Evolutionary conservation across 2,888 invertebrate genomes (phyloP).

Genomic region (Sinodicranocentrus sp.): DNA sequence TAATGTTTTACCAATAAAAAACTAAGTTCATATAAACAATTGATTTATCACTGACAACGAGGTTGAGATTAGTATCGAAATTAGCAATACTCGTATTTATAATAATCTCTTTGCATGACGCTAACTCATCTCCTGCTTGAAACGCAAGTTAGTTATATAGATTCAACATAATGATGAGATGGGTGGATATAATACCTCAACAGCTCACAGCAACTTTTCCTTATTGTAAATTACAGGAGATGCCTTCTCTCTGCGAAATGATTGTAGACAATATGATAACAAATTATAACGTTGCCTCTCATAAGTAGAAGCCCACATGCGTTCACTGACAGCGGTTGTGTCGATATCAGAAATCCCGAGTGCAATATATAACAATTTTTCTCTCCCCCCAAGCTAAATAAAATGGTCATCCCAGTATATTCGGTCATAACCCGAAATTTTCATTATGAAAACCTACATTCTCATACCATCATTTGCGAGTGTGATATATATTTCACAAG

Average conservation of each 20-base stretch:
- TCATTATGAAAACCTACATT: slow-evolving; percentile 28
- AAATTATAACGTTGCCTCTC: slow-evolving; percentile 53
- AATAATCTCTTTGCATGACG: too few relatives aligned
- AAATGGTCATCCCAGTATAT: background rate
- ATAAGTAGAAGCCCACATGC: slow-evolving; percentile 55
- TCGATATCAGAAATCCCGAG: slow-evolving; percentile 54
- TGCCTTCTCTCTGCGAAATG: slow-evolving; percentile 24
- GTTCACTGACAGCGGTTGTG: slow-evolving; percentile 50
- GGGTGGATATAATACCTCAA: slow-evolving; percentile 27
- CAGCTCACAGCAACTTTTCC: too few relatives aligned
- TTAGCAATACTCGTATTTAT: too few relatives aligned
- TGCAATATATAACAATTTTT: slow-evolving; percentile 37
- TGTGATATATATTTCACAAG: slow-evolving; percentile 21
- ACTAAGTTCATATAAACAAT: too few relatives aligned
- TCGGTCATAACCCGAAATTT: slow-evolving; percentile 2
- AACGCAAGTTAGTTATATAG: background rate
- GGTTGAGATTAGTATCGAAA: too few relatives aligned
- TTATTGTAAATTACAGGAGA: slow-evolving; percentile 19
- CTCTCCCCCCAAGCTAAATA: slow-evolving; percentile 26
- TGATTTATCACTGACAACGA: too few relatives aligned
- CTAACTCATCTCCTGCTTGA: too few relatives aligned
- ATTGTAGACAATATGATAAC: slow-evolving; percentile 47
- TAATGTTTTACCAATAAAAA: too few relatives aligned
- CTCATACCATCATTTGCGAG: slow-evolving; percentile 36
- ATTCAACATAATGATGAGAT: background rate